These are phyloP conservation scores for Bombus confusus DNA, from an alignment of 1,140 invertebrate species.

Conservation along the genomic window DNA sequence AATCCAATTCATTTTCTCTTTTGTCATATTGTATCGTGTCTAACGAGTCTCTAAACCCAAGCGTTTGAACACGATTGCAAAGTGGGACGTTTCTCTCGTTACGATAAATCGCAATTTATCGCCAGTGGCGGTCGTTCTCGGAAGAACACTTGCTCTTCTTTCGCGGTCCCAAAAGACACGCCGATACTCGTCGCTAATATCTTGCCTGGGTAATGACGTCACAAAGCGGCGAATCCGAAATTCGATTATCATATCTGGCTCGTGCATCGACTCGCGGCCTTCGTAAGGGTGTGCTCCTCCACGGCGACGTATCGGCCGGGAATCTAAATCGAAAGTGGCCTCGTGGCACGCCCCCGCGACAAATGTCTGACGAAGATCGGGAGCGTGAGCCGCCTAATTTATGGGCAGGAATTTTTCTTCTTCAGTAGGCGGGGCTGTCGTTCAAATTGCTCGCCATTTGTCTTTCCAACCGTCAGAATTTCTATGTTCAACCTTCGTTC, in stretches of 20 bases:
- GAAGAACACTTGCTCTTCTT: background rate
- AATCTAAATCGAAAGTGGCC: constrained; percentile 65
- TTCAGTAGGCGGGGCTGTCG: background rate
- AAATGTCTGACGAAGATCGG: constrained; percentile 55
- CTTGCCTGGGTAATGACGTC: constrained; percentile 32
- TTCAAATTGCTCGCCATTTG: constrained; percentile 32
- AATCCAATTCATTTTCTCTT: too few relatives aligned
- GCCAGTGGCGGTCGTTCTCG: background rate
- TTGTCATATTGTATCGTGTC: too few relatives aligned
- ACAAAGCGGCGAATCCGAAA: constrained; percentile 51
- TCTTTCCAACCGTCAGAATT: constrained; percentile 32
- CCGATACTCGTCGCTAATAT: constrained; percentile 1
- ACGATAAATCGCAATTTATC: constrained; percentile 9
- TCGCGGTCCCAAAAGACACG: background rate
- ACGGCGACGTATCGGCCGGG: constrained; percentile 45
- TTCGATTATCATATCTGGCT: constrained; percentile 63
- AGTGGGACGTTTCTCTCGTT: background rate
- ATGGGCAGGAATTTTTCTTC: constrained; percentile 46
- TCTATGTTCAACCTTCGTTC: background rate
- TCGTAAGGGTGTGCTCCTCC: constrained; percentile 13
- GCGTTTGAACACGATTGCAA: background rate
- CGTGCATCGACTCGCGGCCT: constrained; percentile 50
- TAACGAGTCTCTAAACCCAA: background rate
- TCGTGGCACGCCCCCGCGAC: constrained; percentile 48
- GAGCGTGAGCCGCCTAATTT: constrained; percentile 50